Base-by-base conservation (phyloP, 2,888 invertebrate genomes). In the Rotaria magnacalcarata region DNA sequence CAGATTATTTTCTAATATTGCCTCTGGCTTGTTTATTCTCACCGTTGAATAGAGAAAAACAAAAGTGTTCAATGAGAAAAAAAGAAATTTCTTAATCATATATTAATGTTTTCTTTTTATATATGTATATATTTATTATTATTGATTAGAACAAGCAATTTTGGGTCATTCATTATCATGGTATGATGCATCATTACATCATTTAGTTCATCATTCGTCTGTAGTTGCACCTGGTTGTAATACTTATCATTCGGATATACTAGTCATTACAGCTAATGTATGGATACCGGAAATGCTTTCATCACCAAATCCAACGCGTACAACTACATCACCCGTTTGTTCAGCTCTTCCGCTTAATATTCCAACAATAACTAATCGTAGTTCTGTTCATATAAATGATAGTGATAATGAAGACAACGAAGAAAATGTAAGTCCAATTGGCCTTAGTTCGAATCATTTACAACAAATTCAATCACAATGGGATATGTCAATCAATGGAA, bases 271-370 rank as follows among this genome's bases (percentile, higher is more conserved):
- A 1, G 47, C 80, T n/a, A 47, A 47, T 47, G 24, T 80, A 10
- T 80, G 80, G 80, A 47, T 80, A 80, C 80, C 80, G 10, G 80
- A 80, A 80, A 80, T 80, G 11, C 43, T 80, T n/a, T 80, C 80
- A 80, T 21, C 80, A 47, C 14, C 67, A 19, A 67, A 34, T 67
- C 6, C 67, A 67, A 14, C 34, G 34, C 67, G 11, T 34, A 8
- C 14, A 16, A 2, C 67, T 16, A 67, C 67, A 16, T 67, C 67
- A 67, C 67, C 67, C 4, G 2, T 16, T 34, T 67, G 67, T 34
- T 34, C 67, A 67, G 19, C 67, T 14, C 34, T 67, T 67, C 67
- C 67, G 7, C 34, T 67, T 14, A 19, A 4, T 67, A 34, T 34
- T 34, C 34, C 67, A 41, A 34, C 34, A 34, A 27, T 34, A 67